Evolutionary conservation across 2,113 vertebrate genomes (phyloP), one percentile per base, ranked within the genome.

Genomic region (Phrynosoma blainvillii): DNA sequence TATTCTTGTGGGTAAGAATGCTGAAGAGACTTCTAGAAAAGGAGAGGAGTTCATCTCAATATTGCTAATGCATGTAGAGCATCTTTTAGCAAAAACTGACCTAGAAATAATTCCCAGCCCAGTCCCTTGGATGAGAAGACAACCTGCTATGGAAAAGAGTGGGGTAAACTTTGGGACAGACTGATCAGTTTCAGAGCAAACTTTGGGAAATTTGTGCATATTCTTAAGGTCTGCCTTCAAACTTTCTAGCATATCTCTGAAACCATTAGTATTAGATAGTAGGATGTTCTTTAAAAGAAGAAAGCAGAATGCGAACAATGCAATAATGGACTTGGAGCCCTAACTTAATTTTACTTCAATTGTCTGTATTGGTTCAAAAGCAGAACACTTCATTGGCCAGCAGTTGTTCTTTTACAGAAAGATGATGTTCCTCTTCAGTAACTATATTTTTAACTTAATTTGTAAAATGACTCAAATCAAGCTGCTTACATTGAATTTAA

Each of bases 401-500:
- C 52, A 59, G 13, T 27, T 62, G 27, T 54, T 84, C 52, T 68
- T 59, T 13, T 42, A 62, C 59, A 77, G 56, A 66, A 65, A 85
- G 47, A 5, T 76, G n/a, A 42, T 76, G 5, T 83, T 52, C 59
- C 59, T 62, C 82, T 59, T 82, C 56, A 80, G 73, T 18, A 82
- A 75, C 70, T n/a, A 76, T n/a, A 18, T 23, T 54, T 25, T 76
- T 66, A 65, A 18, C 32, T 74, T 36, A 27, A 40, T 36, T 42
- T 59, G 40, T 10, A 54, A 62, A 75, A 42, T 83, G 12, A 76
- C 42, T 92, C 18, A 78, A 82, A 90, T 74, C 87, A 18, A 87
- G 73, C 32, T 10, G 11, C 1, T 91, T 91, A 30, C 11, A 62
- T 90, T 0, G 82, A 93, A 87, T 89, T 91, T 86, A 56, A 89